phyloP scores from a whole-genome alignment of 2,113 vertebrate species.

The Rissa tridactyla region DNA sequence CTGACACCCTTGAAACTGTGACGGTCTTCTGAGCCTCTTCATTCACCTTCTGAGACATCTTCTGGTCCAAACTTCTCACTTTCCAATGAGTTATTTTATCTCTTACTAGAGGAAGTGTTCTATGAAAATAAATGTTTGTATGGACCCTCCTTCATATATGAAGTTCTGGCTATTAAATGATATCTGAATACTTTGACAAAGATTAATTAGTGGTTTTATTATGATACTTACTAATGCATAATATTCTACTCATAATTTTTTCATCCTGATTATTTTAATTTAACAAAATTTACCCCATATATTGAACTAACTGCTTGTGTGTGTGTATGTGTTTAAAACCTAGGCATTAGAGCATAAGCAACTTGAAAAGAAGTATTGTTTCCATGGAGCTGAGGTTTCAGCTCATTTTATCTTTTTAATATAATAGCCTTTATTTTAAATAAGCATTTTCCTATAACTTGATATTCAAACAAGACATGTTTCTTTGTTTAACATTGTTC shows the following conservation, averaged over 20 bases:
- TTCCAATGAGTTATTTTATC: background rate
- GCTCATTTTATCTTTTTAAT: background rate
- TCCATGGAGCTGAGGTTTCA: slow-evolving; percentile 14
- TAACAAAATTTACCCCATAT: background rate
- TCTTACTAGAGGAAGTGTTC: background rate
- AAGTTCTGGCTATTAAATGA: background rate
- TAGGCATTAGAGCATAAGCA: background rate
- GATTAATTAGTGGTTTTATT: background rate
- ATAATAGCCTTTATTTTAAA: background rate
- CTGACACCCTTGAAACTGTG: background rate
- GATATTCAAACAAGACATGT: background rate
- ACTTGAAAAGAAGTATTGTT: slow-evolving; percentile 1
- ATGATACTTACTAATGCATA: background rate
- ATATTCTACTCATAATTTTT: background rate
- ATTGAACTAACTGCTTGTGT: background rate
- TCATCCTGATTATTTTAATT: background rate
- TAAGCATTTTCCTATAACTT: background rate
- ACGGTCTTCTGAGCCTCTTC: background rate
- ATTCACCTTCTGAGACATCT: background rate
- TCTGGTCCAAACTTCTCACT: background rate
- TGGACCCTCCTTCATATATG: background rate
- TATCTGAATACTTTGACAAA: background rate
- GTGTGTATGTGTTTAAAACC: background rate
- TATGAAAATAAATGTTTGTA: background rate
- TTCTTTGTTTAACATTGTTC: background rate